These are phyloP conservation scores for Macroglossus sobrinus DNA, from an alignment of 2,113 vertebrate genomes.

Conservation along the genomic window DNA sequence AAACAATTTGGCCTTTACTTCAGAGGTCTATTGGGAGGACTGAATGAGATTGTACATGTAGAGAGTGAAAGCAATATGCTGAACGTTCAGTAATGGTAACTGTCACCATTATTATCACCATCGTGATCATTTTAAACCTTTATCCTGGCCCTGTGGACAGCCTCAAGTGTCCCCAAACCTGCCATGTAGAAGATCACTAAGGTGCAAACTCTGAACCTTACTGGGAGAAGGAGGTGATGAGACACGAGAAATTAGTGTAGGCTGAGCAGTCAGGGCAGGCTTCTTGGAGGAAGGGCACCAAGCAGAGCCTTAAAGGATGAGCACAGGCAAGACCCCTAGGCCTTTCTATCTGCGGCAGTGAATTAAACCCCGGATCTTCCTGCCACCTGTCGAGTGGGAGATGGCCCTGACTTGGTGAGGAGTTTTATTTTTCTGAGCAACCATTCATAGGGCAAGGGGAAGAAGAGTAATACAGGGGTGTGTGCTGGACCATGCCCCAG, in stretches of 20 bases:
- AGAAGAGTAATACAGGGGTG: accelerated
- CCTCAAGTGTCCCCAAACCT: neutral
- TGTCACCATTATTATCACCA: neutral
- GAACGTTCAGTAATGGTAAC: neutral
- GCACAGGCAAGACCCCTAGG: neutral
- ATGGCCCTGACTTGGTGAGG: neutral
- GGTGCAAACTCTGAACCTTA: neutral
- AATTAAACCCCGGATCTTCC: neutral
- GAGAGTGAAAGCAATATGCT: accelerated
- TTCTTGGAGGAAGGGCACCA: neutral
- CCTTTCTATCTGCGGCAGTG: neutral
- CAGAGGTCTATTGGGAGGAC: neutral
- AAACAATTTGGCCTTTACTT: neutral
- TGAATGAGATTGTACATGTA: accelerated
- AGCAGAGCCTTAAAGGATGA: neutral
- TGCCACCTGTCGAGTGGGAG: accelerated
- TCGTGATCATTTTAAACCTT: neutral
- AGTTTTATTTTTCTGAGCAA: neutral
- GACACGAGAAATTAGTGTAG: neutral
- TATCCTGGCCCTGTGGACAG: neutral
- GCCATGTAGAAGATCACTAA: neutral
- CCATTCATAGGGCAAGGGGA: neutral
- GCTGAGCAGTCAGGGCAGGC: neutral
- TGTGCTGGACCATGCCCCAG: accelerated
- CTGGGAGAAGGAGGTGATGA: neutral